Percentiles rank a stretch among this genome's conserved stretches.
These are phyloP conservation scores for Proteles cristata DNA, from an alignment of 2,113 vertebrate species.

Conservation along the genomic window DNA sequence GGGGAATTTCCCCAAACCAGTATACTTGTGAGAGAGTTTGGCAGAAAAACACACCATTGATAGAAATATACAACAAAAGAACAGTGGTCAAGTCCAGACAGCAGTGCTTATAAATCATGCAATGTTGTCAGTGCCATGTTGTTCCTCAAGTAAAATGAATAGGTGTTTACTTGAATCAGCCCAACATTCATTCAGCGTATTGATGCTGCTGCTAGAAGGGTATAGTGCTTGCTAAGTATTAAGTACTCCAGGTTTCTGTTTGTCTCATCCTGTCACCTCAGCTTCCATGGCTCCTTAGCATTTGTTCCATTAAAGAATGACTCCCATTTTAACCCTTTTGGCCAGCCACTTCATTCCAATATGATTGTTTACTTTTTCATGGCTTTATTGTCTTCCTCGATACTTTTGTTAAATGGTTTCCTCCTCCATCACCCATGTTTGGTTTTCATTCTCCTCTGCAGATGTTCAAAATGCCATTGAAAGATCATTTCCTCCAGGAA, in stretches of 20 bases:
- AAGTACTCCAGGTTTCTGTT: background rate
- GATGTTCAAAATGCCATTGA: background rate
- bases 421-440: background rate
- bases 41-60: slow-evolving; percentile 16
- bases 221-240: background rate
- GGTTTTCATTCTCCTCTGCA: background rate
- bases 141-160: background rate
- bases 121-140: slow-evolving; percentile 23
- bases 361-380: background rate
- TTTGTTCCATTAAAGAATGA: background rate
- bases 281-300: background rate
- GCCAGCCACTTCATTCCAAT: background rate
- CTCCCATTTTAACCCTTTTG: background rate
- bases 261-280: background rate
- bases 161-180: background rate
- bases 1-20: background rate
- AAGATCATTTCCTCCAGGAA: background rate
- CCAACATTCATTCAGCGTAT: background rate
- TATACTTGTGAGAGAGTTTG: background rate
- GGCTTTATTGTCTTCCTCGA: background rate
- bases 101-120: slow-evolving; percentile 62
- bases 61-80: slow-evolving; percentile 67
- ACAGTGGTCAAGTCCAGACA: slow-evolving; percentile 69
- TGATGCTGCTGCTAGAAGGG: background rate
- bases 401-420: background rate